Conservation (phyloP, 64 coral and sea anemone genomes). For the Pocillopora verrucosa region DNA sequence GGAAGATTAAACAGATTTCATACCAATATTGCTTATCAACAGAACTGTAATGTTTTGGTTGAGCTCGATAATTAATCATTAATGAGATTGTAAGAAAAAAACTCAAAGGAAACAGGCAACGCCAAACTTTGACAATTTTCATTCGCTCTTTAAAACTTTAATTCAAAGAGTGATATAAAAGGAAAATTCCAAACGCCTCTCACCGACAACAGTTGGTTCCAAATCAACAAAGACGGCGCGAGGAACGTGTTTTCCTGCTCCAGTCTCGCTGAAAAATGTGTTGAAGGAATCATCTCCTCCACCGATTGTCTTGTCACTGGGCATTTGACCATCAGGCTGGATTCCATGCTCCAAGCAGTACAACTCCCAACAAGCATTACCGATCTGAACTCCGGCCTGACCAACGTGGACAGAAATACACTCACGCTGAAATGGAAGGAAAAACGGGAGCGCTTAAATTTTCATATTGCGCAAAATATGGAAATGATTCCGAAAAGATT, state of each 20-base stretch:
- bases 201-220: slow-evolving; percentile 38
- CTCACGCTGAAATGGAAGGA: slow-evolving; percentile 29
- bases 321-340: slow-evolving; percentile 44
- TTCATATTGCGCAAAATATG: background rate
- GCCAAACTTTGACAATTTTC: background rate
- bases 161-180: background rate
- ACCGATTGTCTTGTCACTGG: slow-evolving; percentile 37
- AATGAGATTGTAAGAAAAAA: background rate
- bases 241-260: slow-evolving; percentile 45
- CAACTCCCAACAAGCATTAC: slow-evolving; percentile 49
- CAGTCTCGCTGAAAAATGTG: slow-evolving; percentile 41
- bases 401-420: slow-evolving; percentile 49
- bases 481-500: background rate
- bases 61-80: background rate
- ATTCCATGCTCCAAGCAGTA: slow-evolving; percentile 49
- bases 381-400: slow-evolving; percentile 40
- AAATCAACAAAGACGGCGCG: slow-evolving; percentile 27
- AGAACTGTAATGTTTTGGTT: background rate
- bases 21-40: too few relatives aligned
- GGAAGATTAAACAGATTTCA: too few relatives aligned
- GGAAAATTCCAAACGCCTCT: background rate
- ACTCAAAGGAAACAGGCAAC: background rate
- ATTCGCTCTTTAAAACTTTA: background rate
- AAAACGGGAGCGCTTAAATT: background rate
- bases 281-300: slow-evolving; percentile 46